Base-by-base conservation (phyloP, 2,888 invertebrate genomes). In the Anthoptus insignis region DNA sequence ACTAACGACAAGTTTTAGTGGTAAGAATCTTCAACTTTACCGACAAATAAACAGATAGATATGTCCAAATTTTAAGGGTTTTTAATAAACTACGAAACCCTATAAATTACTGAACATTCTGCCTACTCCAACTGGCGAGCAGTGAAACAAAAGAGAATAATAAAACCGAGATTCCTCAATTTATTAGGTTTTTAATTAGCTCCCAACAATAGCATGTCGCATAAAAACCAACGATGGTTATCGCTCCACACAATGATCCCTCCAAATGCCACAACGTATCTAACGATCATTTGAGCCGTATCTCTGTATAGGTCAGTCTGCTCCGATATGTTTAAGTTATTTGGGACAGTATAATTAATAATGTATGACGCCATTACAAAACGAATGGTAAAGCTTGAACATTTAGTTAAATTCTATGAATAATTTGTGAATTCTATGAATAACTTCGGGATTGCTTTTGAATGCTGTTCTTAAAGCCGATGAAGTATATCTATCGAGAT, bases 131-230 rank as follows among this genome's bases (percentile, higher is more conserved):
- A n/a, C n/a, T n/a, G n/a, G n/a, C n/a, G n/a, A n/a, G n/a, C n/a
- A n/a, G n/a, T n/a, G n/a, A n/a, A n/a, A n/a, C n/a, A 24, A 27
- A n/a, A 27, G 14, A 50, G 13, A 27, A 50, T 21, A 27, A 50
- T 13, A 16, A 24, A 27, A 19, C 27, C n/a, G 19, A 29, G 37
- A 59, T 59, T 59, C 59, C 59, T 59, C 50, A 39, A 59, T 50
- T 59, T 59, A 59, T 59, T 50, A 50, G 39, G n/a, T 59, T 59
- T 52, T 59, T 59, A 59, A 59, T 59, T 59, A 59, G 42, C 39
- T 14, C 29, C 29, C 59, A 59, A 59, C 59, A 59, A 59, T 52
- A 52, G 59, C 59, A 52, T 59, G 59, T 59, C 42, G 59, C 59
- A 34, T 59, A 39, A 52, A 42, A 52, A 59, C 27, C 37, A 16